A percentile compares a stretch with the other conserved stretches of the same genome.
Conservation (phyloP, 2,113 vertebrate genomes). For the Cephalophus harveyi region DNA sequence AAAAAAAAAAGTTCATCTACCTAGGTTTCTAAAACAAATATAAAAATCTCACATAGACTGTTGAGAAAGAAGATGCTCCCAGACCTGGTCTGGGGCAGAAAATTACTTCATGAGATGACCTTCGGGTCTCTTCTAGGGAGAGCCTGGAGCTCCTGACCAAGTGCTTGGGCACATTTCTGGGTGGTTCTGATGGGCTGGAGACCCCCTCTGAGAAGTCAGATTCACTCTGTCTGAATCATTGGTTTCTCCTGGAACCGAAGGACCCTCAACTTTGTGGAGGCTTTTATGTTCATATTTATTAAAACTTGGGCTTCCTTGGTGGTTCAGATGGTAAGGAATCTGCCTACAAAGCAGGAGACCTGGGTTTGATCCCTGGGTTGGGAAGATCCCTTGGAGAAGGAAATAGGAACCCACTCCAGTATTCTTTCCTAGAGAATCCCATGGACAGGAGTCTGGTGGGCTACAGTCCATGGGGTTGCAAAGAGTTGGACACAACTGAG, state of each 20-base stretch:
- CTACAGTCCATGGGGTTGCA: background rate
- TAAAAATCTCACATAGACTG: too few relatives aligned
- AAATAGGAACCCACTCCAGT: background rate
- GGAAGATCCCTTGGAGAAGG: background rate
- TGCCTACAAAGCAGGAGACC: background rate
- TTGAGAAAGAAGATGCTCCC: background rate
- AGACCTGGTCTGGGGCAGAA: background rate
- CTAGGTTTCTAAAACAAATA: background rate
- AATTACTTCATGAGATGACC: rapidly evolving
- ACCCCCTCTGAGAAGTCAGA: background rate
- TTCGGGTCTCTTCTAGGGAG: background rate
- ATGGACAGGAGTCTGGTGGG: background rate
- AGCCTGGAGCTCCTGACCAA: background rate
- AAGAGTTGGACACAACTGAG: background rate
- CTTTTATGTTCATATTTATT: background rate
- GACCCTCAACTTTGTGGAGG: background rate
- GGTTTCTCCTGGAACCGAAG: background rate
- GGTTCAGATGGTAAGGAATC: background rate
- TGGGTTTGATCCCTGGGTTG: background rate
- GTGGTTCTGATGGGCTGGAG: background rate
- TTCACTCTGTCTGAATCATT: background rate
- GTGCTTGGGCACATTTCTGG: too few relatives aligned
- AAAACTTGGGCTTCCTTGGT: background rate
- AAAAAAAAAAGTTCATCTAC: background rate
- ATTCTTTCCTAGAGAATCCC: background rate